phyloP scores from a whole-genome alignment of 2,113 vertebrate species.

The Oreotrochilus melanogaster region DNA sequence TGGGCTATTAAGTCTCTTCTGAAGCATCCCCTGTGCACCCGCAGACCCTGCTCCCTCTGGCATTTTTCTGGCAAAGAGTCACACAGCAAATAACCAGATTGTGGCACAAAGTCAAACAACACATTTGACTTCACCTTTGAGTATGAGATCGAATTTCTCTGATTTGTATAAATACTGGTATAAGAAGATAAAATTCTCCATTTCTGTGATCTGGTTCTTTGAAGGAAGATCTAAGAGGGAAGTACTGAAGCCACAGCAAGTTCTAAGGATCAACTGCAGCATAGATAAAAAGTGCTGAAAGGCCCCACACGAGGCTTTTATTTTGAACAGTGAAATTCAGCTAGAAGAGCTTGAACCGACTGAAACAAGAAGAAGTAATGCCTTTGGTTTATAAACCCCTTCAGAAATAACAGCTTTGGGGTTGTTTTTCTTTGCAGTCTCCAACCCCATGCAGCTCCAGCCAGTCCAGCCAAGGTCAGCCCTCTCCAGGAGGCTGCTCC shows the following conservation, averaged over 20 bases:
- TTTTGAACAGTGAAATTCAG: not conserved
- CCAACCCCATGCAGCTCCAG: not conserved
- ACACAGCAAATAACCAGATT: not conserved
- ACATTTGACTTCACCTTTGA: not conserved
- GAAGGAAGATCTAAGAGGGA: not conserved
- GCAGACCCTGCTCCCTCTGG: not conserved
- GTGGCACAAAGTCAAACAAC: slow-evolving; percentile 38
- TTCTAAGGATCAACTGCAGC: not conserved
- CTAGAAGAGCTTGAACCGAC: not conserved
- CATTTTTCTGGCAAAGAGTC: not conserved
- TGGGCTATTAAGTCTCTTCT: not conserved
- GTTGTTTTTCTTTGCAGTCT: not conserved
- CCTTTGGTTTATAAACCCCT: not conserved
- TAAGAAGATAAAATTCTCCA: not conserved
- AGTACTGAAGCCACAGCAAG: not conserved
- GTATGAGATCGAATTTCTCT: not conserved
- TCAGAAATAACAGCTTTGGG: not conserved
- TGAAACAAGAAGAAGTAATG: not conserved
- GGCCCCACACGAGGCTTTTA: not conserved
- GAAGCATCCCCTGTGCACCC: not conserved
- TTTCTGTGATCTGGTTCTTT: not conserved
- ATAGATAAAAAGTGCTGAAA: not conserved
- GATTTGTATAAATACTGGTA: not conserved
- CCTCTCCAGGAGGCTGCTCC: not conserved
- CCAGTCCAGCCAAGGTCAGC: not conserved